Base-by-base conservation (phyloP, 37 sponge, comb jelly and placozoan genomes). In the Hormiphora californensis region DNA sequence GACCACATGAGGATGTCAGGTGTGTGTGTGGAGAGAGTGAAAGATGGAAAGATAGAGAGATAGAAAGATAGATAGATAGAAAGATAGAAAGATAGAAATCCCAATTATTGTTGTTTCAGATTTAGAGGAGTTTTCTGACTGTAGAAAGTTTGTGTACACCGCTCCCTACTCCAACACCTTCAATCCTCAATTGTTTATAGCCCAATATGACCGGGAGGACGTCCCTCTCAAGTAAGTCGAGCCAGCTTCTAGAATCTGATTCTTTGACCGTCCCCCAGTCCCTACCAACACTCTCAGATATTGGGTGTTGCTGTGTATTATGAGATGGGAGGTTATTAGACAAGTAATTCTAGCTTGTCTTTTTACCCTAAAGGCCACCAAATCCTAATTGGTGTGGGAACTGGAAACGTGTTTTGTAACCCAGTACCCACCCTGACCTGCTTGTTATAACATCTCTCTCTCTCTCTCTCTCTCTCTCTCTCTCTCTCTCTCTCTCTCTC, bases 121-220 rank as follows among this genome's bases (percentile, higher is more conserved):
- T 73, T 41, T 33, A 28, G 36, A 43, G 5, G 36, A n/a, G 8
- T 23, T 43, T 30, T 43, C 46, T 40, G 81, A 73, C 44, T 73
- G 81, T 73, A 73, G 35, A 19, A 23, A 73, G 81, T 43, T 25
- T 28, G 81, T 73, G 32, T 73, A 73, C 81, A 73, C 41, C 12
- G 81, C 43, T 8, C 9, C 81, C 27, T 73, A 73, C 46, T 27
- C 81, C 5, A 40, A 43, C 7, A 39, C 43, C 0, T 73, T 73
- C 46, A 73, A 43, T 40, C 81, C 81, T 1, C 46, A 73, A 4
- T 46, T 73, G 11, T 36, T 32, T 40, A 21, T 73, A 1, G 38
- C 23, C 30, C 41, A 23, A 1, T 73, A 28, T 19, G 81, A 46
- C 19, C 21, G 43, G 35, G 36, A 27, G 0, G 39, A 33, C 25